Percentiles rank a stretch among this genome's conserved stretches.
Evolutionary conservation across 2,888 invertebrate genomes (phyloP).

Genomic region (Ernsta delagoae): DNA sequence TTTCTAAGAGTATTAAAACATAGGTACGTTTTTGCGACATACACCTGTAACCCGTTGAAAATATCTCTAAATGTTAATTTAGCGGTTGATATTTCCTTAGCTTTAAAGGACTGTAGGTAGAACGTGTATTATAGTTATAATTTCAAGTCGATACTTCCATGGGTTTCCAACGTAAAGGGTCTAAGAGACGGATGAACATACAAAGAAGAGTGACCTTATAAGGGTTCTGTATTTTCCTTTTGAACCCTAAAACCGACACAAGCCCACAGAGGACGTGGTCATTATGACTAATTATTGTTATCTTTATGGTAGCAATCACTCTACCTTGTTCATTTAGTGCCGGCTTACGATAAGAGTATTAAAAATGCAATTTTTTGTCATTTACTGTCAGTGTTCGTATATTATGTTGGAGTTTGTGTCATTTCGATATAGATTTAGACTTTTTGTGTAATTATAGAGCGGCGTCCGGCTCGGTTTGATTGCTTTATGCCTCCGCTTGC

Average conservation of each 20-base stretch:
- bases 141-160: too few species aligned
- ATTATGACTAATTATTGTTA: conserved; percentile 84
- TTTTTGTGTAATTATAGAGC: conserved; percentile 72
- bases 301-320: conserved; percentile 81
- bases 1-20: too few species aligned
- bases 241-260: conserved; percentile 54
- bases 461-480: conserved; percentile 59
- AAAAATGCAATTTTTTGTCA: conserved; percentile 69
- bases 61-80: too few species aligned
- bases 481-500: conserved; percentile 54
- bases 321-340: conserved; percentile 68
- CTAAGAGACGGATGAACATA: too few species aligned
- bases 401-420: conserved; percentile 44
- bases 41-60: too few species aligned
- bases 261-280: conserved; percentile 69
- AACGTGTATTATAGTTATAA: too few species aligned
- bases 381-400: conserved; percentile 57
- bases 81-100: too few species aligned
- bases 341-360: conserved; percentile 65
- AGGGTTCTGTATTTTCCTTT: too few species aligned
- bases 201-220: too few species aligned
- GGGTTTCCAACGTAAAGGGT: too few species aligned
- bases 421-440: conserved; percentile 50
- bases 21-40: too few species aligned
- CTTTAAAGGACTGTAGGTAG: too few species aligned